Base-by-base conservation (phyloP, 2,797 vertebrate species). In the Oryzias dopingdopingensis region DNA sequence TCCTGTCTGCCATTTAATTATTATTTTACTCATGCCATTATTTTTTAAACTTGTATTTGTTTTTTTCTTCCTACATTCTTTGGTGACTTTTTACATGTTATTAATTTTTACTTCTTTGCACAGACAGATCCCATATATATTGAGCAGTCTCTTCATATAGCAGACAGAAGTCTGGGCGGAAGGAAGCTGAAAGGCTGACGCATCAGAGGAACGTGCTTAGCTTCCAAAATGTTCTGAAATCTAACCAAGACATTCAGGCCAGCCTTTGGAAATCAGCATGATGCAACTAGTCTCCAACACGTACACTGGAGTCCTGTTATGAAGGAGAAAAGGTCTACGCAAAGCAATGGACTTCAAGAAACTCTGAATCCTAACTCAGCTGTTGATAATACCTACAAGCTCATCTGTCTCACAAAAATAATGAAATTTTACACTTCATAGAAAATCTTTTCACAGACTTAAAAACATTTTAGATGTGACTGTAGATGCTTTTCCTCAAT, bases 231-330 rank as follows among this genome's bases (percentile, higher is more conserved):
- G 76, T 71, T 60, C 48, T 23, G 37, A 70, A 80, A 70, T 66
- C 60, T 62, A 70, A 80, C 68, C 61, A 58, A 42, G 50, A 59
- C 53, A 20, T 4, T 73, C 62, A 47, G 49, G 63, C 72, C 74
- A 67, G 63, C 66, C 49, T 74, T 68, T 15, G 52, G 69, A 75
- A 62, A 80, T 14, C 47, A 59, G 67, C 65, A 76, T 88, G 86
- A 88, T 85, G 86, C 85, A 88, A 88, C 57, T 1, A 60, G 64
- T 1, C 62, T 84, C 85, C 79, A 88, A 88, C 82, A 73, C 65
- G 63, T 52, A 61, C 18, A 41, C 20, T 0, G 18, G 60, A 42
- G 59, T 26, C 56, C 18, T 74, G 63, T 37, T 37, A 12, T 37
- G 3, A 37, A 51, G 37, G 56, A 10, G n/a, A 72, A 70, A 74